Percentiles rank a stretch among this genome's conserved stretches.
phyloP scores from a whole-genome alignment of 1,140 invertebrate genomes.

The Drosophila prosaltans region DNA sequence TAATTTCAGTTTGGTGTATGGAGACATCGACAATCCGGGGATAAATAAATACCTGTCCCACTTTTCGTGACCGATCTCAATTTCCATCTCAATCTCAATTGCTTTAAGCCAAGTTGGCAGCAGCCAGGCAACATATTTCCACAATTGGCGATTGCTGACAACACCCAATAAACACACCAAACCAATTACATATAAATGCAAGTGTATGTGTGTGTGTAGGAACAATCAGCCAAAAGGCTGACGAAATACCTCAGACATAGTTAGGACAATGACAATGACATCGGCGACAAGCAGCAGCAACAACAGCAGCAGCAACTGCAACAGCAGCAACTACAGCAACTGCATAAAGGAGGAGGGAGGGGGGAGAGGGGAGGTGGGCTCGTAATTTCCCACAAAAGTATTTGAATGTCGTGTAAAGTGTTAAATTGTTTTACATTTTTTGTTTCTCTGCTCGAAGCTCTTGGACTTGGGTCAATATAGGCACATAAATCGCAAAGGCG shows the following conservation, averaged over 20 bases:
- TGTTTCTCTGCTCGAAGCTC: conserved; percentile 4
- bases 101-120: conserved; percentile 27
- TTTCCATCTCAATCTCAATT: conserved; percentile 41
- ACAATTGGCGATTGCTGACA: conserved; percentile 77
- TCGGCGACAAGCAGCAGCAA: not conserved
- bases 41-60: not conserved
- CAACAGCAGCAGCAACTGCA: not conserved
- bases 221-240: conserved; percentile 63
- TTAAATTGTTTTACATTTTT: conserved; percentile 78
- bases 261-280: conserved; percentile 5
- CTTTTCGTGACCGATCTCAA: conserved; percentile 26
- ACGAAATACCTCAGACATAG: conserved; percentile 55
- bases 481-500: conserved; percentile 65
- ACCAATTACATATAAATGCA: conserved; percentile 57
- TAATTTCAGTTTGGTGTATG: not conserved
- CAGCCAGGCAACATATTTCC: conserved; percentile 10
- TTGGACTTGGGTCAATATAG: conserved; percentile 51
- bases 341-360: not conserved
- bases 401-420: conserved; percentile 81
- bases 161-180: conserved; percentile 76
- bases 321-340: not conserved
- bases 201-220: conserved; percentile 13
- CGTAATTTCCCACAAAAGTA: conserved; percentile 78
- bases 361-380: not conserved
- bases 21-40: not conserved